Base-by-base conservation (phyloP, 1,140 invertebrate genomes). In the Caenorhabditis briggsae region DNA sequence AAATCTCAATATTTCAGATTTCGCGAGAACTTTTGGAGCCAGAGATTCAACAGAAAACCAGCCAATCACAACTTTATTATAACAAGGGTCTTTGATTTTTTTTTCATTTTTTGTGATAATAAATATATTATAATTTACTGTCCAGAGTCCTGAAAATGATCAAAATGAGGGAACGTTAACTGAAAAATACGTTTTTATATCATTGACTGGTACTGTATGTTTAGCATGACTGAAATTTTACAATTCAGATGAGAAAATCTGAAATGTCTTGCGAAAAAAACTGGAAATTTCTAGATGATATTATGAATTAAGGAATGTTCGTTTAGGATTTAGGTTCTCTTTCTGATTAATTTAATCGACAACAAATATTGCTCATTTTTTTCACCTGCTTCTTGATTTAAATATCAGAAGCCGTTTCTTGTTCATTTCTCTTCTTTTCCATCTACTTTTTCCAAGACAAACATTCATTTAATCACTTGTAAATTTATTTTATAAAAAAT, bases 41-140 rank as follows among this genome's bases (percentile, higher is more conserved):
- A 23, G 91, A 93, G 43, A 87, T 93, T 82, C 91, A 91, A 89
- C 88, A 87, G 46, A 89, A 88, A 43, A 93, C 92, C 1, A 82
- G 56, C 8, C 88, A 92, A 12, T 41, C 85, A 14, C 64, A 87
- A 7, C 85, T 93, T 7, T 91, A 87, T 83, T 93, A 91, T 83
- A 93, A 93, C 65, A 93, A 93, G 87, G 93, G 93, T 11, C 88
- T 93, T 12, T 93, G 90, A 20, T 18, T 9, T 53, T 53, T 53
- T 53, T 46, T 11, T 55, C 43, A 59, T 50, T 50, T 18, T n/a
- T 82, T 46, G 46, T 74, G 46, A 82, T 50, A 16, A 82, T 33
- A 50, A 82, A 41, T 74, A 25, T n/a, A n/a, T n/a, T n/a, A n/a
- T n/a, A n/a, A n/a, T n/a, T n/a, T n/a, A n/a, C n/a, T n/a, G n/a